Conservation (phyloP, 92 coral and sea anemone genomes). For the Phymanthus crucifer region DNA sequence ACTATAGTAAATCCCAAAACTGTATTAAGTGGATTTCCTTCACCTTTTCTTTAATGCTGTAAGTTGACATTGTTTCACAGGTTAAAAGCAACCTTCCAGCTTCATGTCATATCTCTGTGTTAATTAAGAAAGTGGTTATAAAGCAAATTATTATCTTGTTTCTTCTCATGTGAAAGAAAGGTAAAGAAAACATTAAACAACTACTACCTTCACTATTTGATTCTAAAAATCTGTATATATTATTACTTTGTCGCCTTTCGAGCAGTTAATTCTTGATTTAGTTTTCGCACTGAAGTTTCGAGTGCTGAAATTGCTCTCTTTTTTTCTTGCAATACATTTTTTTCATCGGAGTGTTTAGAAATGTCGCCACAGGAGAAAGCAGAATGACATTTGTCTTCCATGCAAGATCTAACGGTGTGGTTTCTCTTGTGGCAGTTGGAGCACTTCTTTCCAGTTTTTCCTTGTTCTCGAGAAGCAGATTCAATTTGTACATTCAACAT, state of each 20-base stretch:
- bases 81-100: too few species aligned
- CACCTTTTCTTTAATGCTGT: too few species aligned
- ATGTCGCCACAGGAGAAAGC: background rate
- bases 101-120: too few species aligned
- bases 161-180: too few species aligned
- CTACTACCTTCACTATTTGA: too few species aligned
- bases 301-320: slow-evolving; percentile 13
- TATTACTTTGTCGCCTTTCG: slow-evolving; percentile 44
- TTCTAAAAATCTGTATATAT: too few species aligned
- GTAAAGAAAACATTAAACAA: too few species aligned
- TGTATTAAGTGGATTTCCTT: too few species aligned
- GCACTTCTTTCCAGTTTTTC: background rate
- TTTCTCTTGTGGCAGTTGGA: background rate
- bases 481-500: background rate
- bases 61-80: too few species aligned
- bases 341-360: background rate
- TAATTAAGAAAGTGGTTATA: too few species aligned
- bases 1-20: too few species aligned
- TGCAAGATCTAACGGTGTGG: background rate
- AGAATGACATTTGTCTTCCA: background rate
- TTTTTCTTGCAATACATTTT: background rate
- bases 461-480: background rate
- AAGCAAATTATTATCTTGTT: too few species aligned
- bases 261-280: slow-evolving; percentile 46
- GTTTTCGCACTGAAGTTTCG: slow-evolving; percentile 35